phyloP scores from a whole-genome alignment of 2,888 invertebrate genomes.

The Neocrepidodera transversa region DNA sequence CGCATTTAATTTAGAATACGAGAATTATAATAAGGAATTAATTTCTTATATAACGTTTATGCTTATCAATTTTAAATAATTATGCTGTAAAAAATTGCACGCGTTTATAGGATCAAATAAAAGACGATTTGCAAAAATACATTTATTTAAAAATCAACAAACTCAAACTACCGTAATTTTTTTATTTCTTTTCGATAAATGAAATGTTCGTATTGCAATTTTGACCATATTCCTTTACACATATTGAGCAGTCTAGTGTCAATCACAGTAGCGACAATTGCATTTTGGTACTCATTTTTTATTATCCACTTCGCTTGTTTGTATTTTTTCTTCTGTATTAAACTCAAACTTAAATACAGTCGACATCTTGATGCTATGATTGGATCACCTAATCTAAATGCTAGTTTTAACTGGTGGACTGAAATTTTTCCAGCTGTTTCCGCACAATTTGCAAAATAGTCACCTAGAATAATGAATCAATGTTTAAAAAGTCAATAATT shows the following conservation, averaged over 20 bases:
- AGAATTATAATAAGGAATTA: too few relatives aligned
- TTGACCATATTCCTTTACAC: conserved; percentile 89
- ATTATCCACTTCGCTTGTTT: conserved; percentile 70
- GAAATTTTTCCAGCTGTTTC: conserved; percentile 90
- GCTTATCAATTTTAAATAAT: too few relatives aligned
- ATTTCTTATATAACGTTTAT: too few relatives aligned
- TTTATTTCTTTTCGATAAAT: background rate
- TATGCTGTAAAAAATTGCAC: too few relatives aligned
- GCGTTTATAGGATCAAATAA: too few relatives aligned
- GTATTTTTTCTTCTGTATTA: conserved; percentile 81
- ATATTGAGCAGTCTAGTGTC: conserved; percentile 77
- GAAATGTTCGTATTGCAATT: conserved; percentile 70
- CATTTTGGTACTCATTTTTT: conserved; percentile 63
- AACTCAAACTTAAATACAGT: conserved; percentile 85
- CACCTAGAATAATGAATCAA: conserved; percentile 73
- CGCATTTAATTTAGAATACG: too few relatives aligned
- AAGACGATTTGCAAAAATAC: too few relatives aligned
- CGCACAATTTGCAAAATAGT: conserved; percentile 82
- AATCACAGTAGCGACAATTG: conserved; percentile 52
- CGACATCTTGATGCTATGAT: conserved; percentile 81
- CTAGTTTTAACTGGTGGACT: conserved; percentile 80
- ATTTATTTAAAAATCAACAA: too few relatives aligned
- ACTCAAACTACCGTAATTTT: too few relatives aligned
- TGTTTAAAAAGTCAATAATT: too few relatives aligned
- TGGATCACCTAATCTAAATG: conserved; percentile 82